Base-by-base conservation (phyloP, 2,113 vertebrate species). In the Sinocyclocheilus anshuiensis region DNA sequence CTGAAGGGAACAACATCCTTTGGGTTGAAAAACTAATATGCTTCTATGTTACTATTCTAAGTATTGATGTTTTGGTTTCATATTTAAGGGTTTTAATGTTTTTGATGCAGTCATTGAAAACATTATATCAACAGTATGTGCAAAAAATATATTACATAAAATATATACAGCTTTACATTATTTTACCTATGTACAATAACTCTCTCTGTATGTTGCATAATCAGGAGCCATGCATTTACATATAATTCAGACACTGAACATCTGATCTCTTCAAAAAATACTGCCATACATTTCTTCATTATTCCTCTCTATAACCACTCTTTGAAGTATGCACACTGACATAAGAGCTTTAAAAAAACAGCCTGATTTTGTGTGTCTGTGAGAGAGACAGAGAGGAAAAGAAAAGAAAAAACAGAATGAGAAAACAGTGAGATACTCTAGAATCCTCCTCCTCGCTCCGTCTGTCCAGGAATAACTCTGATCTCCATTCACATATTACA, bases 141-240 rank as follows among this genome's bases (percentile, higher is more conserved):
- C 61, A 61, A 89, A 81, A 88, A 74, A 59, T 45, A 42, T 86
- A 77, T 63, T 80, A 83, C 63, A 82, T 75, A 79, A 74, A 74
- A 85, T 81, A 88, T 77, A 79, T 83, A 88, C 80, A 88, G 57
- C 15, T 85, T 71, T 85, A 76, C 57, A 88, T 53, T 55, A 55
- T 69, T 69, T 82, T 53, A 59, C 33, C 74, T 81, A 78, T 86
- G 4, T 84, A 59, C 71, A 42, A 20, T 87, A 81, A 81, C 78
- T 36, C 39, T 77, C 76, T 87, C 83, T 81, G 77, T 69, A 65
- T 84, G 55, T 86, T 77, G 36, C 57, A 86, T 84, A 86, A 81
- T 82, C 80, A 53, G 7, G 45, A 78, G 85, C 67, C 82, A 26
- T 87, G 85, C 77, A 77, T 77, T 84, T 76, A 77, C 67, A 81